Evolutionary conservation across 2,113 vertebrate species (phyloP).

Genomic region (Lasiurus cinereus): DNA sequence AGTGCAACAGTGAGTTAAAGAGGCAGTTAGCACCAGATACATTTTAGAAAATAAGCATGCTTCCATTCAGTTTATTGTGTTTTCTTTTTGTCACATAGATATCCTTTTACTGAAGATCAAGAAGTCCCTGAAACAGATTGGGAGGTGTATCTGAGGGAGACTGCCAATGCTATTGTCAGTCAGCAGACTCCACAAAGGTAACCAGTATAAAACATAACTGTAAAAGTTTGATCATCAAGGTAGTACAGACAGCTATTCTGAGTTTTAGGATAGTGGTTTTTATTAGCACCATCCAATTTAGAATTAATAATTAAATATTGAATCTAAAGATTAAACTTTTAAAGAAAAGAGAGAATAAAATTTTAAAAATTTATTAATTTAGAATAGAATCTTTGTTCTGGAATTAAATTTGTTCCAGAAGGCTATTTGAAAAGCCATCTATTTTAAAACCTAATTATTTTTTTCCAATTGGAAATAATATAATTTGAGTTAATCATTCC

Average conservation of each 20-base stretch:
- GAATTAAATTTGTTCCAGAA: not conserved
- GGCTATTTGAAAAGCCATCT: not conserved
- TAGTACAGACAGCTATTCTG: not conserved
- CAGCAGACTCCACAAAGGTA: conserved; percentile 97
- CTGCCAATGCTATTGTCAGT: conserved; percentile 95
- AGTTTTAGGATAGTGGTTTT: not conserved
- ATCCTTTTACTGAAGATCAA: conserved; percentile 96
- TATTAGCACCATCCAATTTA: not conserved
- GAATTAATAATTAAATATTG: not conserved
- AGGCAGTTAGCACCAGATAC: not conserved
- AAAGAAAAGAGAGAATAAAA: not conserved
- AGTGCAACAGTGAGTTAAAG: conserved; percentile 96
- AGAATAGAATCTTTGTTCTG: not conserved
- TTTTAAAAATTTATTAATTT: conserved; percentile 36
- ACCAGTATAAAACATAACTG: not conserved
- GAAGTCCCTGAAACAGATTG: conserved; percentile 97
- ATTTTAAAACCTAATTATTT: not conserved
- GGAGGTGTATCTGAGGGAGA: conserved; percentile 98
- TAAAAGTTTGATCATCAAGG: not conserved
- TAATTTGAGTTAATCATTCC: not conserved
- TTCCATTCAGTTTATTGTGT: not conserved
- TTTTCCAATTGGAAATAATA: not conserved
- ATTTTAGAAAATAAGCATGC: not conserved
- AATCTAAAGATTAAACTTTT: conserved; percentile 19
- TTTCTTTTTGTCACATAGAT: conserved; percentile 85